phyloP scores from a whole-genome alignment of 1,140 invertebrate genomes.

The Sarcophaga bullata region DNA sequence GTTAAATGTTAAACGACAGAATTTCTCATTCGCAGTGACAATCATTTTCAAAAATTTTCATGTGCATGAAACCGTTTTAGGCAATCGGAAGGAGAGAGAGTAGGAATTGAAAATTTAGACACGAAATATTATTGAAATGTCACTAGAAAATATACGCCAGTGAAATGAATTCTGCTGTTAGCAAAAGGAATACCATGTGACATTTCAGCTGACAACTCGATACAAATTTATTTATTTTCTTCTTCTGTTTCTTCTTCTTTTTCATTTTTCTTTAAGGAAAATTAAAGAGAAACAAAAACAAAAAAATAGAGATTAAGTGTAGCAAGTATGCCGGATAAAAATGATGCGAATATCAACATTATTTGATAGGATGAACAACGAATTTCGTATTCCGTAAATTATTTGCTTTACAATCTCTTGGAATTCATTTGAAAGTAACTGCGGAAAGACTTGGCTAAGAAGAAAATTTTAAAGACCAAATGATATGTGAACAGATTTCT shows the following conservation, averaged over 20 bases:
- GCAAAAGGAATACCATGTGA: slow-evolving; percentile 35
- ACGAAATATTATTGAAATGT: slow-evolving; percentile 14
- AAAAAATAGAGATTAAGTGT: no score
- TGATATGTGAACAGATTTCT: no score
- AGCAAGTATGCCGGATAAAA: no score
- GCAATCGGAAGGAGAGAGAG: neutral
- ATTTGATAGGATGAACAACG: no score
- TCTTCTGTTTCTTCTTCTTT: neutral
- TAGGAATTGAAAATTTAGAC: neutral
- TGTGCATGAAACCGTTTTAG: neutral
- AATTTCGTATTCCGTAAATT: no score
- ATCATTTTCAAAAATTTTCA: neutral
- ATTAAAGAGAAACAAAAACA: neutral
- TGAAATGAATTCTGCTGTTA: slow-evolving; percentile 42
- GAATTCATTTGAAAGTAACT: no score
- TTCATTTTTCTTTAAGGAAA: neutral
- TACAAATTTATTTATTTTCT: neutral
- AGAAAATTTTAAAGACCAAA: no score
- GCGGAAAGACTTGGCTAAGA: no score
- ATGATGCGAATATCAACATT: no score
- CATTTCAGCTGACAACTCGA: slow-evolving; percentile 43
- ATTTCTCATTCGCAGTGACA: slow-evolving; percentile 1
- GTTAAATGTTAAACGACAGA: neutral
- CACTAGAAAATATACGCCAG: slow-evolving; percentile 17
- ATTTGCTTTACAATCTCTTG: no score